Percentiles rank a stretch among this genome's conserved stretches.
phyloP scores from a whole-genome alignment of 2,113 vertebrate species.

The Pseudorhombus dupliciocellatus region DNA sequence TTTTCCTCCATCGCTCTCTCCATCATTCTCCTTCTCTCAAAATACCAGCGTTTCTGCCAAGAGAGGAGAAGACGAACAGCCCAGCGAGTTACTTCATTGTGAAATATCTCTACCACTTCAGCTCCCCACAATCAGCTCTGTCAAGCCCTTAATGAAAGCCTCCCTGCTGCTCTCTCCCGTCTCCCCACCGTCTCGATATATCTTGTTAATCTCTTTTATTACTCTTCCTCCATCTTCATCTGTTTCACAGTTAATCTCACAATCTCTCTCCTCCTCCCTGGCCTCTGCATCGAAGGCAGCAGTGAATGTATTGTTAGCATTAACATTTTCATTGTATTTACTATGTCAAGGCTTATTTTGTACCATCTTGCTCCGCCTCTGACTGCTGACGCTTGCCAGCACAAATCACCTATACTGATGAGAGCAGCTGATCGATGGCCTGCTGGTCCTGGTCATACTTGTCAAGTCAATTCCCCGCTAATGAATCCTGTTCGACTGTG shows the following conservation, averaged over 20 bases:
- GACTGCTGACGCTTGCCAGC: slow-evolving; percentile 32
- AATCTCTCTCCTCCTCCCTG: not conserved
- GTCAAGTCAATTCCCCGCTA: slow-evolving; percentile 66
- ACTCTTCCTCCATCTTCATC: slow-evolving; percentile 15
- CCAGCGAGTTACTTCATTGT: slow-evolving; percentile 29
- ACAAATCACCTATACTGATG: slow-evolving; percentile 63
- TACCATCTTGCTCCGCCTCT: not conserved
- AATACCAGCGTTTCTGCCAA: slow-evolving; percentile 48
- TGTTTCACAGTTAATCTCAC: not conserved
- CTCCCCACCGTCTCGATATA: slow-evolving; percentile 4
- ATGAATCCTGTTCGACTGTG: slow-evolving; percentile 51
- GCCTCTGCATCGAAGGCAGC: not conserved
- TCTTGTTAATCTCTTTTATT: slow-evolving; percentile 25
- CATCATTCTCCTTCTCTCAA: slow-evolving; percentile 9
- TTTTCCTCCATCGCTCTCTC: slow-evolving; percentile 16
- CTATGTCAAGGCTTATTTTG: too few species aligned
- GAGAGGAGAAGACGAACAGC: slow-evolving; percentile 37
- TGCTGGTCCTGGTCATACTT: slow-evolving; percentile 49
- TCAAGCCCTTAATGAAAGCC: slow-evolving; percentile 37
- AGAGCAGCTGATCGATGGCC: slow-evolving; percentile 67
- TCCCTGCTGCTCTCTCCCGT: slow-evolving; percentile 3
- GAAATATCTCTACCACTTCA: slow-evolving; percentile 45
- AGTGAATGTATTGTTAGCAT: not conserved
- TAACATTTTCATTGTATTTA: too few species aligned
- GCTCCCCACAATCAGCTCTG: slow-evolving; percentile 34